Percentiles rank a stretch among this genome's conserved stretches.
Conservation (phyloP, 1,140 invertebrate species). For the Stegodyphus mimosarum region DNA sequence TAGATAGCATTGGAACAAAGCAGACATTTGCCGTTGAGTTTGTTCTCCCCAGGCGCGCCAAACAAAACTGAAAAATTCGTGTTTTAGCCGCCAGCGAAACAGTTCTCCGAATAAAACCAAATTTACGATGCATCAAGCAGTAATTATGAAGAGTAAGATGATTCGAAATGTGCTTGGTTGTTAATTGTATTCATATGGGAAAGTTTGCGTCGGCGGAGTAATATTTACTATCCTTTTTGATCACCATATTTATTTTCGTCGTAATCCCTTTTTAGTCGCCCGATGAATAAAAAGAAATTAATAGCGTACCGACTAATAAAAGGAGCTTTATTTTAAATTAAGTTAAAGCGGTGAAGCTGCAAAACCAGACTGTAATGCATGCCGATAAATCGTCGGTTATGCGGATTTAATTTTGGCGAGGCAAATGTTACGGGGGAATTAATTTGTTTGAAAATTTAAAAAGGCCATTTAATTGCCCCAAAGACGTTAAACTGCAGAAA, state of each 20-base stretch:
- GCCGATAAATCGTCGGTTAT: slow-evolving; percentile 49
- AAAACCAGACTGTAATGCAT: slow-evolving; percentile 23
- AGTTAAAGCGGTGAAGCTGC: slow-evolving; percentile 44
- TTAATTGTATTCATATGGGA: slow-evolving; percentile 41
- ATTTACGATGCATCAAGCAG: slow-evolving; percentile 43
- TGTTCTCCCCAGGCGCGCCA: background rate
- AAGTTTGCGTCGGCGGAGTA: slow-evolving; percentile 27
- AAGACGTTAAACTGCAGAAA: slow-evolving; percentile 55
- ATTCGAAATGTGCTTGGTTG: slow-evolving; percentile 29
- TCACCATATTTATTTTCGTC: slow-evolving; percentile 45
- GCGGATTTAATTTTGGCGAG: slow-evolving; percentile 56
- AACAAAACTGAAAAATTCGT: slow-evolving; percentile 4
- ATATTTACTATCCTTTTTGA: slow-evolving; percentile 54
- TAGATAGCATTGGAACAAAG: slow-evolving; percentile 5
- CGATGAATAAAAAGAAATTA: slow-evolving; percentile 57
- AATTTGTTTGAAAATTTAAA: slow-evolving; percentile 54
- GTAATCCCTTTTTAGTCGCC: slow-evolving; percentile 52
- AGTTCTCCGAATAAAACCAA: slow-evolving; percentile 39
- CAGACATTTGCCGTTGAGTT: background rate
- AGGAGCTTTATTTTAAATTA: slow-evolving; percentile 58
- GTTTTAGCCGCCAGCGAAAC: slow-evolving; percentile 32
- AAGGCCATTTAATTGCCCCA: slow-evolving; percentile 49
- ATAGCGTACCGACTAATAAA: slow-evolving; percentile 41
- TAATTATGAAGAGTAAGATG: slow-evolving; percentile 46
- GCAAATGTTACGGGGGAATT: slow-evolving; percentile 44